These are phyloP conservation scores for Aphelocoma coerulescens DNA, from an alignment of 2,113 vertebrate species.

Conservation along the genomic window DNA sequence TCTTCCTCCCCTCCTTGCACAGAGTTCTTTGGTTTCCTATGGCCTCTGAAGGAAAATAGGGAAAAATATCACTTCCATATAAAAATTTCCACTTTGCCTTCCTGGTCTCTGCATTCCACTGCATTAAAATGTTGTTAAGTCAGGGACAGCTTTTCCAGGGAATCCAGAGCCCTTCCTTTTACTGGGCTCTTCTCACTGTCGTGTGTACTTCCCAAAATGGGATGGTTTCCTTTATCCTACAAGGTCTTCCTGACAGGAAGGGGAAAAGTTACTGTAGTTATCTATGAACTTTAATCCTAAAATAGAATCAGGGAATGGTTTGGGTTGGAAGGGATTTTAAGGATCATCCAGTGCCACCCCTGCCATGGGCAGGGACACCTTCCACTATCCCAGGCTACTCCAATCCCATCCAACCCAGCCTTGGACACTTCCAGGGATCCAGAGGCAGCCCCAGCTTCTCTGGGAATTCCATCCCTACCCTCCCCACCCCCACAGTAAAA, in stretches of 20 bases:
- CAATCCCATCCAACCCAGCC: background rate
- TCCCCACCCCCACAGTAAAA: too few relatives aligned
- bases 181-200: background rate
- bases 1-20: background rate
- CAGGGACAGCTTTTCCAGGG: background rate
- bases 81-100: background rate
- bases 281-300: background rate
- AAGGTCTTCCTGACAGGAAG: rapidly evolving
- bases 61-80: background rate
- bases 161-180: background rate
- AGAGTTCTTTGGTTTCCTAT: background rate
- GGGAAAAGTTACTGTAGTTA: background rate
- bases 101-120: background rate
- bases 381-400: rapidly evolving
- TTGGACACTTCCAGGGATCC: background rate
- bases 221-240: background rate
- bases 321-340: background rate
- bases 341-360: background rate
- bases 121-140: background rate
- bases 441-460: background rate
- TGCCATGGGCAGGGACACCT: background rate
- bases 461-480: rapidly evolving
- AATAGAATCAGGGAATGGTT: background rate
- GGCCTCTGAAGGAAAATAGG: background rate
- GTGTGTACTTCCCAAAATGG: background rate